Evolutionary conservation across 35 echinoderm and acorn worm species (phyloP).

Genomic region (Apostichopus parvimensis): DNA sequence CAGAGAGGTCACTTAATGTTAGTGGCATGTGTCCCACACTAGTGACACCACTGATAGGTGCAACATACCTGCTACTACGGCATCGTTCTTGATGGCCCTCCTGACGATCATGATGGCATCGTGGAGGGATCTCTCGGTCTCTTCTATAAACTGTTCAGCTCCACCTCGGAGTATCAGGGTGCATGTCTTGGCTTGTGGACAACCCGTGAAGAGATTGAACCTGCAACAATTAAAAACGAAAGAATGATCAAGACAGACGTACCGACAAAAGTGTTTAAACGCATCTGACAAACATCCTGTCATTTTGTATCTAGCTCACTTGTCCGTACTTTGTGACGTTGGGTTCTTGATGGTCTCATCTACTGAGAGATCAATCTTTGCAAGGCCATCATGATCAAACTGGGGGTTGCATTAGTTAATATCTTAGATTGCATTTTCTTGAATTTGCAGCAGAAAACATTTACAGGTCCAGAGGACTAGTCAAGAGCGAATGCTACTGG

Average conservation of each 20-base stretch:
- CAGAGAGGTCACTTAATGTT: too few species aligned
- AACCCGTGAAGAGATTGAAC: slow-evolving; percentile 95
- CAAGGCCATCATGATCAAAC: too few species aligned
- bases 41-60: background rate
- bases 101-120: slow-evolving; percentile 99
- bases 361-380: slow-evolving; percentile 59
- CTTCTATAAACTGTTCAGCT: slow-evolving; percentile 99
- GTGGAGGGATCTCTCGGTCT: slow-evolving; percentile 96
- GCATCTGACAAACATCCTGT: too few species aligned
- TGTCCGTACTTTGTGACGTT: slow-evolving; percentile 65
- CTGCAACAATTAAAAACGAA: slow-evolving; percentile 48
- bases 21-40: too few species aligned
- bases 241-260: background rate
- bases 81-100: slow-evolving; percentile 98
- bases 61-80: slow-evolving; percentile 90
- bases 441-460: too few species aligned
- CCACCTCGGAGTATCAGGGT: slow-evolving; percentile 90
- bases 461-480: too few species aligned
- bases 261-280: too few species aligned
- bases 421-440: too few species aligned
- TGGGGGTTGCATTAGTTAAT: too few species aligned
- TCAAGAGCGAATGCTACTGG: too few species aligned
- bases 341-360: slow-evolving; percentile 99
- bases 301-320: background rate
- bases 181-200: slow-evolving; percentile 97